Conservation (phyloP, 2,113 vertebrate genomes). For the Electrona antarctica region DNA sequence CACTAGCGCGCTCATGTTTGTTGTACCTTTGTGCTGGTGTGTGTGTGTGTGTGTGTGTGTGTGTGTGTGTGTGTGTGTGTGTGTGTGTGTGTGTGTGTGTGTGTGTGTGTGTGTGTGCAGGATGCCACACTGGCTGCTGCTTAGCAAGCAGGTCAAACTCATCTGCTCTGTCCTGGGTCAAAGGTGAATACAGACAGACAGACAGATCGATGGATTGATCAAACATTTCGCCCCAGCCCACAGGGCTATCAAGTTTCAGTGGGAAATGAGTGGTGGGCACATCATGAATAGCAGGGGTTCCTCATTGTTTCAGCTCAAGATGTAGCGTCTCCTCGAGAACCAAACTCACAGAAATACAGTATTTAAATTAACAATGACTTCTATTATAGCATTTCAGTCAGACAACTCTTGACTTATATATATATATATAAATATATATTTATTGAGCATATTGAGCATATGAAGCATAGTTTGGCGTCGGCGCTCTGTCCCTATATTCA, state of each 20-base stretch:
- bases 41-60: slow-evolving; percentile 23
- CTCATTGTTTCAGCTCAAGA: too few relatives aligned
- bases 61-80: background rate
- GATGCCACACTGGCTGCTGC: slow-evolving; percentile 10
- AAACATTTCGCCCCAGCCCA: slow-evolving; percentile 19
- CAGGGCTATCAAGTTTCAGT: background rate
- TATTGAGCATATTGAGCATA: too few relatives aligned
- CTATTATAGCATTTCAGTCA: too few relatives aligned
- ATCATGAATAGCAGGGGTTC: too few relatives aligned
- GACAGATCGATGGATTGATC: slow-evolving; percentile 45
- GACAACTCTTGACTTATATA: too few relatives aligned
- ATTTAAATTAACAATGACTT: too few relatives aligned
- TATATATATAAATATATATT: too few relatives aligned
- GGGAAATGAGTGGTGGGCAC: too few relatives aligned
- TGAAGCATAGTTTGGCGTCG: too few relatives aligned
- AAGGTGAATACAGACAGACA: slow-evolving; percentile 44
- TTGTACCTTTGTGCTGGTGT: background rate
- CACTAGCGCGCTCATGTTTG: slow-evolving; percentile 5
- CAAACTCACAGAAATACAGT: too few relatives aligned
- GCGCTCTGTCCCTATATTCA: too few relatives aligned
- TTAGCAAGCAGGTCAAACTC: slow-evolving; percentile 33
- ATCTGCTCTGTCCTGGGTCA: slow-evolving; percentile 33
- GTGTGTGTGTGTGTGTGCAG: background rate
- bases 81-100: slow-evolving; percentile 4
- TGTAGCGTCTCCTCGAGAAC: too few relatives aligned